A percentile compares a stretch with the other conserved stretches of the same genome.
Conservation (phyloP, 30 jellyfish, hydroid and myxozoan species). For the Nemopilema nomurai region DNA sequence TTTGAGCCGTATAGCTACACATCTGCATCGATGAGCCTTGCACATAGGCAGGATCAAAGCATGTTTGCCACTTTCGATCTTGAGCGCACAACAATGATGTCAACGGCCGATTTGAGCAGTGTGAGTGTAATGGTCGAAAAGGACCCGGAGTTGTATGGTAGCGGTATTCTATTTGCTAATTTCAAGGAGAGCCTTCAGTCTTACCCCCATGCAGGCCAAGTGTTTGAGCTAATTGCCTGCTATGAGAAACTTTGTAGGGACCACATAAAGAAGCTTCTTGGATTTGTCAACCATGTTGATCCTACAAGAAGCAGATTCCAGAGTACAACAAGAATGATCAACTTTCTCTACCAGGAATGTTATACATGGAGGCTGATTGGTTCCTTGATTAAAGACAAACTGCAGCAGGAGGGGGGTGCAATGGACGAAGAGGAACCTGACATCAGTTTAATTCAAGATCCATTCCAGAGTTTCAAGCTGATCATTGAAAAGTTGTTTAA, state of each 20-base stretch:
- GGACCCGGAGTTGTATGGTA: conserved; percentile 64
- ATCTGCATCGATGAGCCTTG: background rate
- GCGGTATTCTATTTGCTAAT: conserved; percentile 53
- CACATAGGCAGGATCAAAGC: background rate
- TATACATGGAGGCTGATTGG: conserved; percentile 93
- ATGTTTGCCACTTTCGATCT: background rate
- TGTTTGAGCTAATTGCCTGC: conserved; percentile 73
- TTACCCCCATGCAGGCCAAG: conserved; percentile 83
- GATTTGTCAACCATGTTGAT: conserved; percentile 61
- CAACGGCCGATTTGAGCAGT: conserved; percentile 40
- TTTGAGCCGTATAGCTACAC: background rate
- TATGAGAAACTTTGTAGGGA: conserved; percentile 80
- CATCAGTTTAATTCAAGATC: conserved; percentile 40
- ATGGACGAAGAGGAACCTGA: conserved; percentile 16
- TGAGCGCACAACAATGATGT: background rate
- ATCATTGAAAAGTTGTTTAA: conserved; percentile 69
- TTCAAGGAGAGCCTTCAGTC: conserved; percentile 56
- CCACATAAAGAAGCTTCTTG: conserved; percentile 55
- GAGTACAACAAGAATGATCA: conserved; percentile 58
- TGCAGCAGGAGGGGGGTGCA: conserved; percentile 31
- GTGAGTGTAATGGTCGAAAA: conserved; percentile 39
- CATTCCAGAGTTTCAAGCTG: conserved; percentile 62
- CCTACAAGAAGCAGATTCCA: conserved; percentile 78
- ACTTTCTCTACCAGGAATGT: conserved; percentile 88
- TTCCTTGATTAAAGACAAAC: conserved; percentile 66